phyloP scores from a whole-genome alignment of 2,113 vertebrate genomes.

The Cheilinus undulatus region DNA sequence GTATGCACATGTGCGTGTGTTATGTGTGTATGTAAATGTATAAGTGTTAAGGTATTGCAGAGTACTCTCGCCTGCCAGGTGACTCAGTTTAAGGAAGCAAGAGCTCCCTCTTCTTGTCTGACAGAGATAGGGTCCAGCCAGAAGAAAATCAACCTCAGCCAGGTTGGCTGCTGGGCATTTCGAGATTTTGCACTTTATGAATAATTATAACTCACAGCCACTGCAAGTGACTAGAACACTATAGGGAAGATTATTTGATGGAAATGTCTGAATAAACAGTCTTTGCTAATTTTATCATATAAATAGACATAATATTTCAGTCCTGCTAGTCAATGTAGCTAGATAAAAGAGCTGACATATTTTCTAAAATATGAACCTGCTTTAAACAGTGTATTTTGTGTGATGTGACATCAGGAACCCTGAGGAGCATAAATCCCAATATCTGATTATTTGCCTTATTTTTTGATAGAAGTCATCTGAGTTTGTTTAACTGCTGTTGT shows the following conservation, averaged over 20 bases:
- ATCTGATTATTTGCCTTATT: no score
- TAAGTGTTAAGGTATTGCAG: constrained; percentile 24
- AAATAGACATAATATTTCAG: no score
- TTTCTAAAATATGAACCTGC: no score
- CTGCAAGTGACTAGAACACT: background rate
- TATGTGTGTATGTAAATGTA: background rate
- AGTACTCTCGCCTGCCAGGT: constrained; percentile 43
- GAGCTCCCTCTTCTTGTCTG: constrained; percentile 80
- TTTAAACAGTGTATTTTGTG: background rate
- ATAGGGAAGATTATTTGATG: constrained; percentile 1
- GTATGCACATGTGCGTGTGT: background rate
- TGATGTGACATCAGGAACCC: background rate
- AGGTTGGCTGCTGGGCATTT: constrained; percentile 23
- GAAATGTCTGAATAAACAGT: background rate
- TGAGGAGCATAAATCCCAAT: background rate
- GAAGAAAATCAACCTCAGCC: constrained; percentile 29
- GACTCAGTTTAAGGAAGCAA: constrained; percentile 62
- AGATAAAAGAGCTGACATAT: background rate
- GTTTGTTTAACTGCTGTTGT: constrained; percentile 76
- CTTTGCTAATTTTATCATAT: background rate
- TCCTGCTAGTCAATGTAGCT: no score
- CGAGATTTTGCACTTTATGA: background rate
- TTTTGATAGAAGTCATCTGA: background rate
- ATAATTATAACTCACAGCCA: background rate
- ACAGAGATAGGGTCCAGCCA: constrained; percentile 47